Evolutionary conservation across 2,797 vertebrate species (phyloP).

Genomic region (Delichon dasypus): DNA sequence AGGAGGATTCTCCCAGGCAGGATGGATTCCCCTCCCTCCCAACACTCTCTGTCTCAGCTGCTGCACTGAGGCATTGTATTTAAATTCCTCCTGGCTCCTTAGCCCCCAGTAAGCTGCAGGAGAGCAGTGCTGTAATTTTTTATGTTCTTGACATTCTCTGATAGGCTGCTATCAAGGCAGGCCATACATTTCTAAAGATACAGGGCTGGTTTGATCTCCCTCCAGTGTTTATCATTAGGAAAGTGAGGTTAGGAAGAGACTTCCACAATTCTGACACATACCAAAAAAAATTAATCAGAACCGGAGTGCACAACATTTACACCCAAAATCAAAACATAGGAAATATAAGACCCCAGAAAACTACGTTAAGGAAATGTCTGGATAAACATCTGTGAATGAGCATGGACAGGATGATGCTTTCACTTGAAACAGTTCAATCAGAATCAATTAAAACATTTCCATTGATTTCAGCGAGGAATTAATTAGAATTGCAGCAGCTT

Average conservation of each 20-base stretch:
- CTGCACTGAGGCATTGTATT: not conserved
- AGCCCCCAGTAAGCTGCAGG: not conserved
- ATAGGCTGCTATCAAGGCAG: conserved; percentile 10
- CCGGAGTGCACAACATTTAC: not conserved
- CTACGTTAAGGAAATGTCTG: conserved; percentile 8
- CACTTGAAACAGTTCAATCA: not conserved
- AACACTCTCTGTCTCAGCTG: not conserved
- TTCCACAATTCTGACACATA: not conserved
- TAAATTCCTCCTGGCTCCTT: not conserved
- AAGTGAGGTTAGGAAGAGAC: not conserved
- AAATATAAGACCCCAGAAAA: conserved; percentile 9
- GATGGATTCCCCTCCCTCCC: not conserved
- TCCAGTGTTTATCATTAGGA: not conserved
- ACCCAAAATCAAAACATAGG: conserved; percentile 26
- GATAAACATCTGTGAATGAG: not conserved
- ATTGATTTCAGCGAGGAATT: not conserved
- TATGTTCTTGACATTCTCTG: not conserved
- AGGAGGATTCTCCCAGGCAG: not conserved
- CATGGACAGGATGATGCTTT: not conserved
- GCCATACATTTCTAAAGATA: conserved; percentile 6
- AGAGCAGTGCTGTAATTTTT: not conserved
- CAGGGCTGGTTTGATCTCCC: not conserved
- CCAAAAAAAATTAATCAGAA: not conserved
- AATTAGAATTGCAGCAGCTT: not conserved
- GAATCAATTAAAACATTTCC: not conserved